phyloP scores from a whole-genome alignment of 2,888 invertebrate genomes.

The Augochlorella aurata region DNA sequence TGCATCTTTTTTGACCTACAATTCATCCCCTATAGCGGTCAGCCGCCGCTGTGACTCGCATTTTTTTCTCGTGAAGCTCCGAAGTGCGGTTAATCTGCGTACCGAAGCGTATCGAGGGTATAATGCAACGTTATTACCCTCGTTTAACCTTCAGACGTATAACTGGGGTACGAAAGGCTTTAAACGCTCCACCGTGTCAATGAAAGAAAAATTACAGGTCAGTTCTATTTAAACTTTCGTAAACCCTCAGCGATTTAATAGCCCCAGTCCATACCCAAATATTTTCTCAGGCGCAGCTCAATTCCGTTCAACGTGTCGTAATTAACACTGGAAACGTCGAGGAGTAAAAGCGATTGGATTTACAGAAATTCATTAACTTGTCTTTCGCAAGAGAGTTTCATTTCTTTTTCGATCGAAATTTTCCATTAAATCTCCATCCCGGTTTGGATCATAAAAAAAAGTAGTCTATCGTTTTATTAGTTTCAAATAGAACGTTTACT shows the following conservation, averaged over 20 bases:
- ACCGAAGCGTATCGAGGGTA: constrained; percentile 54
- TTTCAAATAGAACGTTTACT: background rate
- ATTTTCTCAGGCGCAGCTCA: background rate
- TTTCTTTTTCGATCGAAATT: too few species aligned
- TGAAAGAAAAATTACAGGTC: background rate
- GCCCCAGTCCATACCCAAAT: background rate
- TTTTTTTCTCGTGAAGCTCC: constrained; percentile 44
- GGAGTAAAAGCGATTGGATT: background rate
- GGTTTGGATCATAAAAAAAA: background rate
- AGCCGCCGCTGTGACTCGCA: constrained; percentile 6
- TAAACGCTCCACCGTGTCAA: background rate
- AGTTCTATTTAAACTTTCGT: background rate
- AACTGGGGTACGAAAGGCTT: constrained; percentile 39
- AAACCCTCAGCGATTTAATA: background rate
- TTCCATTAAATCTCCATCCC: background rate
- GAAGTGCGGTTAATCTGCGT: constrained; percentile 40
- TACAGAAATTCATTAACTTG: background rate
- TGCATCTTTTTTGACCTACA: constrained; percentile 47
- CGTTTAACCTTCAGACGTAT: constrained; percentile 44
- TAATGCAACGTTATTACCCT: constrained; percentile 43
- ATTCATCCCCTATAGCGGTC: constrained; percentile 36
- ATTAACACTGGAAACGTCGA: background rate
- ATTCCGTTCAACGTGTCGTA: background rate
- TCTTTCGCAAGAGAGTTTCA: too few species aligned
- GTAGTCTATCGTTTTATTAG: background rate